Conservation (phyloP, 2,113 vertebrate species). For the Poeciliopsis retropinna region DNA sequence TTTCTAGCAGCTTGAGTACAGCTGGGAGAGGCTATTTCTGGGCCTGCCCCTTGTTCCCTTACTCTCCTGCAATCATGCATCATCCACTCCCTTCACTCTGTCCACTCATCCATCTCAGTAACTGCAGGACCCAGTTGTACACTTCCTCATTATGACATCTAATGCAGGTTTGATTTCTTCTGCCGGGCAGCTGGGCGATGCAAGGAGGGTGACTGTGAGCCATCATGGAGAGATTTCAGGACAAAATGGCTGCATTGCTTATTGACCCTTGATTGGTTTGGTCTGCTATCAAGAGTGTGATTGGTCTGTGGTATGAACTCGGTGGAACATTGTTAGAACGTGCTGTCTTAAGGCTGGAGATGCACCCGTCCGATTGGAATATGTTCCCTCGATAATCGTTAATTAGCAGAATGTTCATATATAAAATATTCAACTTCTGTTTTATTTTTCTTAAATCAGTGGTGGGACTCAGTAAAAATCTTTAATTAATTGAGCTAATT, state of each 20-base stretch:
- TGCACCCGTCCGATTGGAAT: too few relatives aligned
- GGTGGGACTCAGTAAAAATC: too few relatives aligned
- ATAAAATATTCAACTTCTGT: too few relatives aligned
- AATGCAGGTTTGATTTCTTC: conserved; percentile 45
- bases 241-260: conserved; percentile 68
- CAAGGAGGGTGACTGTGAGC: conserved; percentile 45
- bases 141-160: conserved; percentile 45
- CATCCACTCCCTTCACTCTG: conserved; percentile 73
- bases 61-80: conserved; percentile 72
- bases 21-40: conserved; percentile 77
- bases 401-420: too few relatives aligned
- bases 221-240: conserved; percentile 27
- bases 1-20: conserved; percentile 64
- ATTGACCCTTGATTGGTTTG: conserved; percentile 36
- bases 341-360: neutral
- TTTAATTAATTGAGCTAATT: too few relatives aligned
- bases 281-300: conserved; percentile 19
- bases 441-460: too few relatives aligned
- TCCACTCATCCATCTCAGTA: conserved; percentile 63
- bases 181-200: conserved; percentile 24
- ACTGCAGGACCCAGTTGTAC: conserved; percentile 35
- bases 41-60: conserved; percentile 52
- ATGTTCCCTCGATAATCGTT: too few relatives aligned
- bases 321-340: conserved; percentile 32
- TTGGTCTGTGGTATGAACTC: too few relatives aligned